These are phyloP conservation scores for Brachionus paranguensis DNA, from an alignment of 1,140 invertebrate genomes.

Conservation along the genomic window DNA sequence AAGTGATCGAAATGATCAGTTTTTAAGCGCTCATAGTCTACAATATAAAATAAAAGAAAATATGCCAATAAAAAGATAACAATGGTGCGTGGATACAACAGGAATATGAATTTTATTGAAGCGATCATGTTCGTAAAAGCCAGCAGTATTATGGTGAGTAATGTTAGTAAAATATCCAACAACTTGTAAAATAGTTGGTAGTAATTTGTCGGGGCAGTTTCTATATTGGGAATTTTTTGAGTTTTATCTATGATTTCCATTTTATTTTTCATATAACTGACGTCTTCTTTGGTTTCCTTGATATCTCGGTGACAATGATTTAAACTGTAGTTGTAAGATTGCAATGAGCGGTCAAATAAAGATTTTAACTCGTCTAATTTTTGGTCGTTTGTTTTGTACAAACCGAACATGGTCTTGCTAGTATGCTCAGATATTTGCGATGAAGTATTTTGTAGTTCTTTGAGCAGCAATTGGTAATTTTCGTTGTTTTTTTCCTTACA, in stretches of 20 bases:
- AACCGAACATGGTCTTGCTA: background rate
- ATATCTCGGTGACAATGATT: constrained; percentile 11
- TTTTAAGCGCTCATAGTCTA: background rate
- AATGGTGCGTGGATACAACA: constrained; percentile 31
- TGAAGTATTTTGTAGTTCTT: background rate
- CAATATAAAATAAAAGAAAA: constrained; percentile 1
- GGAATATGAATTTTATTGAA: constrained; percentile 34
- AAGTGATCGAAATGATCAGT: background rate
- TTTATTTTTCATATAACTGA: constrained; percentile 30
- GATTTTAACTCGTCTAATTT: constrained; percentile 8
- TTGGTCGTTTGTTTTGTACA: background rate
- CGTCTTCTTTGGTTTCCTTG: constrained; percentile 29
- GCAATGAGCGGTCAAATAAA: constrained; percentile 5
- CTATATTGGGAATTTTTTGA: constrained; percentile 18
- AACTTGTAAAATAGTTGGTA: constrained; percentile 31
- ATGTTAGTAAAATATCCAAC: constrained; percentile 10
- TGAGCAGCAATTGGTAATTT: constrained; percentile 4
- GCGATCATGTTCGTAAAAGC: constrained; percentile 2
- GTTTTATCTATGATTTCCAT: constrained; percentile 27
- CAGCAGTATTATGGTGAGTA: background rate
- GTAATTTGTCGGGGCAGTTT: background rate
- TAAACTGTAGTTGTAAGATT: background rate
- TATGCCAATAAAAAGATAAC: constrained; percentile 5
- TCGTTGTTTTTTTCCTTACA: constrained; percentile 27
- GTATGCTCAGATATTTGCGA: background rate